Base-by-base conservation (phyloP, 2,113 vertebrate genomes). In the Athene cunicularia region DNA sequence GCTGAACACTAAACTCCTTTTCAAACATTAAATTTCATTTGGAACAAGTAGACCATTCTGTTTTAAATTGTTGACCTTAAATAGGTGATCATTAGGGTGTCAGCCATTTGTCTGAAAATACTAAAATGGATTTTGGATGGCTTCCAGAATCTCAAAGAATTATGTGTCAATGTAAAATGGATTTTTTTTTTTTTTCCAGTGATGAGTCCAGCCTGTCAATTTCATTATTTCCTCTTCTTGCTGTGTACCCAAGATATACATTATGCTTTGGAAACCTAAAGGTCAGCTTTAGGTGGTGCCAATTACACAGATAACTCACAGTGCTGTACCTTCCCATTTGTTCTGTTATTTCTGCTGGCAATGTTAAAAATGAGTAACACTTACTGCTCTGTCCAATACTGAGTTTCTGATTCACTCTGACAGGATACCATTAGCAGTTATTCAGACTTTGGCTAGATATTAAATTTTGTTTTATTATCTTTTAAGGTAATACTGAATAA, bases 41-140 rank as follows among this genome's bases (percentile, higher is more conserved):
- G 83, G 76, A 95, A 79, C 76, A 96, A 89, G 85, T 7, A 81
- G 45, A 56, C 50, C 24, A 41, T 59, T 88, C 85, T 60, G 27
- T 35, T 93, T 91, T 86, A 96, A 95, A 93, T 9, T 91, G 90
- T 43, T 94, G 96, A 87, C 88, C 68, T 96, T 87, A 96, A 95
- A 80, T 58, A 94, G 86, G 76, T 92, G 86, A 87, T 92, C 93
- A 89, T 75, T 88, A 79, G 84, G 84, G 82, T 72, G 76, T 81
- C 86, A 85, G 86, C 68, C 73, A 94, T 95, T 95, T 97, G 88
- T 95, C 92, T 93, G 80, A 89, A 92, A 95, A 97, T 66, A 91
- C 60, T 72, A 93, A 95, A 97, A 90, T 81, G 74, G 86, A 66
- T 94, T 85, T 85, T 95, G 91, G 88, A 60, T 55, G 71, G 64